Evolutionary conservation across 2,888 invertebrate species (phyloP).

Genomic region (Pseudococcus viburni): DNA sequence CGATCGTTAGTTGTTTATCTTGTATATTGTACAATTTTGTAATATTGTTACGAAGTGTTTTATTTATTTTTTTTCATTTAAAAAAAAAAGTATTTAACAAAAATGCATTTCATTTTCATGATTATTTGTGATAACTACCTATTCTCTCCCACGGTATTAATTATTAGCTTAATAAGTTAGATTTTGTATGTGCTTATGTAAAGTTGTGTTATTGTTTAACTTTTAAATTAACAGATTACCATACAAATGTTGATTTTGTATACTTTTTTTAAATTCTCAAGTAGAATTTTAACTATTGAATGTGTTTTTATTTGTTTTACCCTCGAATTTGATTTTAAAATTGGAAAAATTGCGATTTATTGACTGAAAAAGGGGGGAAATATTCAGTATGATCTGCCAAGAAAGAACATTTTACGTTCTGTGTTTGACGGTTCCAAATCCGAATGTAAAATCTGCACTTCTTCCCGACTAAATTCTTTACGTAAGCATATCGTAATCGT

Average conservation of each 20-base stretch:
- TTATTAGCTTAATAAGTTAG: conserved; percentile 45
- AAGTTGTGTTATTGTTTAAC: conserved; percentile 54
- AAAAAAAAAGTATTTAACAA: conserved; percentile 30
- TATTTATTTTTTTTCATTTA: background rate
- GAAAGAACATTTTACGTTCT: no score
- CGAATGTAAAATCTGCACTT: no score
- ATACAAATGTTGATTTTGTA: conserved; percentile 52
- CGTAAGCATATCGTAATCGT: no score
- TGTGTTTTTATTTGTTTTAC: background rate
- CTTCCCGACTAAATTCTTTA: no score
- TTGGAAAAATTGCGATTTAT: no score
- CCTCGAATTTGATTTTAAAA: background rate
- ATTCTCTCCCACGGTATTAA: conserved; percentile 58
- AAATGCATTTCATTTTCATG: conserved; percentile 51
- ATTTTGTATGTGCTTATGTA: conserved; percentile 52
- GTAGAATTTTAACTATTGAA: conserved; percentile 50
- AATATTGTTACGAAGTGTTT: conserved; percentile 35
- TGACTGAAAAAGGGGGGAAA: no score
- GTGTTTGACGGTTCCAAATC: no score
- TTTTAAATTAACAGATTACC: conserved; percentile 53
- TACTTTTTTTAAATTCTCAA: conserved; percentile 15
- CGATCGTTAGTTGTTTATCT: background rate
- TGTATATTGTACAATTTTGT: conserved; percentile 46
- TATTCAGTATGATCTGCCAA: no score
- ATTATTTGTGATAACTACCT: conserved; percentile 51